Evolutionary conservation across 1,140 invertebrate genomes (phyloP).

Genomic region (Drusus annulatus): DNA sequence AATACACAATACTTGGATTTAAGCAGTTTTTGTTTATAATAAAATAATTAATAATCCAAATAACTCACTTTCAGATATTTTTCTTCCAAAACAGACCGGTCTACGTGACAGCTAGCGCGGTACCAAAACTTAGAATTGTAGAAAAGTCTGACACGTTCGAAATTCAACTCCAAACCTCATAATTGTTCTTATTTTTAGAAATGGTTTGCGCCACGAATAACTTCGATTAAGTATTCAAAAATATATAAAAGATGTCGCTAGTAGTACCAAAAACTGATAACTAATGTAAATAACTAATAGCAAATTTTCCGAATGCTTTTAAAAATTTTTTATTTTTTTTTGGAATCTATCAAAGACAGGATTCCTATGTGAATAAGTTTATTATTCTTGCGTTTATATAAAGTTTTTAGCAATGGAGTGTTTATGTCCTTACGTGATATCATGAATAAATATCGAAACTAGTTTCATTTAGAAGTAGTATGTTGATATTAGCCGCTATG

Average conservation of each 20-base stretch:
- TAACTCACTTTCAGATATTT: not conserved
- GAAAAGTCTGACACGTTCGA: constrained; percentile 6
- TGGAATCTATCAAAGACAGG: too few species aligned
- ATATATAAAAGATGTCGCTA: constrained; percentile 7
- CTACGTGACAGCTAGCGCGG: constrained; percentile 1
- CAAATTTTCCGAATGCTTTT: too few species aligned
- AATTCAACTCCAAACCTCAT: not conserved
- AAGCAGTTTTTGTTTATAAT: not conserved
- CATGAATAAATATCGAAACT: too few species aligned
- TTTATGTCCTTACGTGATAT: too few species aligned
- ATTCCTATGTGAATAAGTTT: too few species aligned
- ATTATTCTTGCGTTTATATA: too few species aligned
- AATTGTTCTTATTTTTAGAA: not conserved
- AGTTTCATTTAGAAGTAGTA: too few species aligned
- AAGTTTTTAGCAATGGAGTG: too few species aligned
- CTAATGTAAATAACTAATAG: not conserved
- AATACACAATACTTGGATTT: not conserved
- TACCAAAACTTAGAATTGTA: not conserved
- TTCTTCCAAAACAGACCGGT: constrained; percentile 11
- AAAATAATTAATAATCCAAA: not conserved
- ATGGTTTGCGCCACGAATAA: constrained; percentile 8
- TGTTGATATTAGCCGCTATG: too few species aligned
- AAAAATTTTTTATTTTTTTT: too few species aligned
- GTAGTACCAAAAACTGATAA: not conserved
- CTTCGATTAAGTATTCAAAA: not conserved